Conservation (phyloP, 35 echinoderm and acorn worm genomes). For the Heliocidaris tuberculata region DNA sequence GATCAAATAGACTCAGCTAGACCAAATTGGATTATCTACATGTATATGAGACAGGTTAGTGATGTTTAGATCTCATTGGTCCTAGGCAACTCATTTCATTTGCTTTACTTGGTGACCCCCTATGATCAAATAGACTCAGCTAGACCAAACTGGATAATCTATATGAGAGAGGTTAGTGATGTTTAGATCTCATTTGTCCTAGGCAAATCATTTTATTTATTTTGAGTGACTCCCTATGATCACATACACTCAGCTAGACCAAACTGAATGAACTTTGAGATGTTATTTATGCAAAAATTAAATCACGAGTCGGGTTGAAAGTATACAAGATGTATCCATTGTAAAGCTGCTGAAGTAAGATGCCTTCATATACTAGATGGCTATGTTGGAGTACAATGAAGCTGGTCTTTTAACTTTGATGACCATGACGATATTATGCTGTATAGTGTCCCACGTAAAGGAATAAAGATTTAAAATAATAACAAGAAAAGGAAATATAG, state of each 20-base stretch:
- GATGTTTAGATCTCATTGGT: not conserved
- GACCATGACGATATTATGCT: no score
- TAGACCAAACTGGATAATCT: conserved; percentile 79
- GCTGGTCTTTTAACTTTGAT: no score
- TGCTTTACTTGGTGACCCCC: conserved; percentile 2
- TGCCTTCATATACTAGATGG: no score
- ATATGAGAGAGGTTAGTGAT: conserved; percentile 68
- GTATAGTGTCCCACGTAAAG: no score
- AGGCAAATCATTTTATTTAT: no score
- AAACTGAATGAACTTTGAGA: conserved; percentile 63
- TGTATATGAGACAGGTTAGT: conserved; percentile 69
- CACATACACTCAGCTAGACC: conserved; percentile 32
- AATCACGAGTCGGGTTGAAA: no score
- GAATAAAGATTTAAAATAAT: no score
- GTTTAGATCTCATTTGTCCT: not conserved
- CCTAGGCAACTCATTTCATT: not conserved
- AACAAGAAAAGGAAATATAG: no score
- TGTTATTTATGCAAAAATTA: conserved; percentile 53
- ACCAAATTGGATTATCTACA: conserved; percentile 80
- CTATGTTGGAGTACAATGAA: no score
- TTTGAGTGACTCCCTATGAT: conserved; percentile 80
- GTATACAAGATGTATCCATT: no score
- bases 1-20: conserved; percentile 48
- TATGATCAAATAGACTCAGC: conserved; percentile 53
- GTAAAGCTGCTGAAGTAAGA: no score